Base-by-base conservation (phyloP, 2,888 invertebrate genomes). In the Drosophila silvestris region DNA sequence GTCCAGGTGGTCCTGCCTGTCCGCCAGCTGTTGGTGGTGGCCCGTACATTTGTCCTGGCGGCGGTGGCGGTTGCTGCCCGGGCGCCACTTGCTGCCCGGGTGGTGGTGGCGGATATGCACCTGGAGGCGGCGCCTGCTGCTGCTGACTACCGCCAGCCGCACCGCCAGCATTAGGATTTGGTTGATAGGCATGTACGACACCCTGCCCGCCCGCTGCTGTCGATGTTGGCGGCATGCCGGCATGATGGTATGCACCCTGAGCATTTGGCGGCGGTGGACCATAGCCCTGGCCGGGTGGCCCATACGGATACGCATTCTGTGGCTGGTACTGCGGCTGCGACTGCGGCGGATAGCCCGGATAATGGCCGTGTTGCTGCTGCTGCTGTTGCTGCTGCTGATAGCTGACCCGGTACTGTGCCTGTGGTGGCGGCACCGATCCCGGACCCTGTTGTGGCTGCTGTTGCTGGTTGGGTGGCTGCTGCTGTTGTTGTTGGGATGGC, bases 241-340 rank as follows among this genome's bases (percentile, higher is more conserved):
- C 94, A 57, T 94, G 94, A 70, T 94, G 94, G 77, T 95, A 95
- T 63, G 95, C 94, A 90, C 94, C 91, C 47, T 86, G 86, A 94
- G 94, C 94, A 62, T 95, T 94, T 4, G 95, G 94, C 16, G 96
- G 94, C 12, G 96, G 92, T 4, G 92, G 92, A 0, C 92, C 92
- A 83, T 96, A 96, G 6, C 95, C 91, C 79, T 93, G 93, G 1
- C 92, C 72, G n/a, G 93, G 93, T 9, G 93, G 93, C 1, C 93
- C 93, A 66, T 93, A 93, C 0, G 95, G 95, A 86, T 95, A 96
- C 5, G 95, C 95, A 59, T 95, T 94, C 76, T 94, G 94, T 39
- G 95, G 95, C 65, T 95, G 95, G 84, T 95, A 96, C 35, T 93
- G 92, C 26, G 92, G 91, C 71, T 91, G 91, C 86, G 92, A 94